These are phyloP conservation scores for Plectrocnemia conspersa DNA, from an alignment of 1,140 invertebrate species.

Conservation along the genomic window DNA sequence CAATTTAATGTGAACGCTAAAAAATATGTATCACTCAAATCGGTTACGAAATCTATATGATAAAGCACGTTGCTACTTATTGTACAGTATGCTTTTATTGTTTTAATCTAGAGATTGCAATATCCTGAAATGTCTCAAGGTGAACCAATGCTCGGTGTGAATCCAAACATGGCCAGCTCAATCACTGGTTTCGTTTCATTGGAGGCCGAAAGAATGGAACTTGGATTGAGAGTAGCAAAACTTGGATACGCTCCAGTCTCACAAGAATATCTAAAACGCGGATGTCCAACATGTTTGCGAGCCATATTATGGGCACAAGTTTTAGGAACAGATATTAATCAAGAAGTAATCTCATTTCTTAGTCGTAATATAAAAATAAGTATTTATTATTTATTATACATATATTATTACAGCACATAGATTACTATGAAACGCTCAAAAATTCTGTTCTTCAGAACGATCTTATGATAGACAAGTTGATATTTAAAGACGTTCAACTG, in stretches of 20 bases:
- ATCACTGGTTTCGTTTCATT: conserved; percentile 54
- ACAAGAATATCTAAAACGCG: conserved; percentile 82
- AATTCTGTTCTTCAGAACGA: conserved; percentile 82
- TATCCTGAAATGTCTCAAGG: conserved; percentile 65
- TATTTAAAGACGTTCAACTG: conserved; percentile 93
- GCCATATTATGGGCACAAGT: conserved; percentile 78
- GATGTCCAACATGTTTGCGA: conserved; percentile 72
- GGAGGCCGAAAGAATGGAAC: conserved; percentile 61
- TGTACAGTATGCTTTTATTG: too few species aligned
- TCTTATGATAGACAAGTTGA: conserved; percentile 87
- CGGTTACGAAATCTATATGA: too few species aligned
- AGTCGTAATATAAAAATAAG: conserved; percentile 12
- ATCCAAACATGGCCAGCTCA: conserved; percentile 53
- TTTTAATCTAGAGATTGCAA: conserved; percentile 63
- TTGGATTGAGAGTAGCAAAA: conserved; percentile 62
- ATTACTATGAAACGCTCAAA: conserved; percentile 81
- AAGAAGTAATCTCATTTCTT: conserved; percentile 48
- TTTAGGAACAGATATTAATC: conserved; percentile 67
- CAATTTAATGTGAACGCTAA: too few species aligned
- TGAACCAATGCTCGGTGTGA: conserved; percentile 63
- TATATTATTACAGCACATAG: conserved; percentile 61
- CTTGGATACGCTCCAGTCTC: conserved; percentile 68
- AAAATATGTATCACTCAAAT: too few species aligned
- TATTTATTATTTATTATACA: conserved; percentile 3
- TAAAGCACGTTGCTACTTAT: too few species aligned